These are phyloP conservation scores for Ctenopoma multispine DNA, from an alignment of 2,797 vertebrate species.

Conservation along the genomic window DNA sequence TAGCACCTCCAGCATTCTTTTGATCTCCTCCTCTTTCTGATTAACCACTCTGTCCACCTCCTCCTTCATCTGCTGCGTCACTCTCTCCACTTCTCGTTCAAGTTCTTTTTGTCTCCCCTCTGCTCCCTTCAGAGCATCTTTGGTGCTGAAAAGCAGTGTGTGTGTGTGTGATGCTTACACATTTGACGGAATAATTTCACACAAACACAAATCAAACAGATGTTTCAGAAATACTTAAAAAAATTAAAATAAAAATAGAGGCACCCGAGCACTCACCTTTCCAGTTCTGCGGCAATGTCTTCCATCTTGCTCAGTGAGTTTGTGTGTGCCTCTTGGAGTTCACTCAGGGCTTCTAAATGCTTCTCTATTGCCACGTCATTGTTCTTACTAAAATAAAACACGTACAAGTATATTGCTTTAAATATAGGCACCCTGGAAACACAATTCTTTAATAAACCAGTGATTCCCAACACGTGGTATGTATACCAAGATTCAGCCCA, in stretches of 20 bases:
- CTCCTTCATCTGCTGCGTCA: slow-evolving; percentile 76
- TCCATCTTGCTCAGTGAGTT: slow-evolving; percentile 76
- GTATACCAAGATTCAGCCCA: no score
- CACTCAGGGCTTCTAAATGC: slow-evolving; percentile 69
- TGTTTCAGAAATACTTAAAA: slow-evolving; percentile 7
- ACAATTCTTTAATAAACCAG: no score
- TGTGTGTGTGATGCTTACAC: slow-evolving; percentile 23
- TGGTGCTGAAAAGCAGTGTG: slow-evolving; percentile 79
- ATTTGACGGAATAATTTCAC: slow-evolving; percentile 2
- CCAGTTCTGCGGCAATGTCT: slow-evolving; percentile 81
- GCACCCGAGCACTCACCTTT: slow-evolving; percentile 81
- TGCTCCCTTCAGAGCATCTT: slow-evolving; percentile 72
- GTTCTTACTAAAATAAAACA: slow-evolving; percentile 80
- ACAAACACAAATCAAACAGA: slow-evolving; percentile 26
- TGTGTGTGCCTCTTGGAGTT: slow-evolving; percentile 81
- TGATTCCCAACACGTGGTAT: no score
- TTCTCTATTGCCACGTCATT: slow-evolving; percentile 73
- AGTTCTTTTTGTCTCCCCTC: slow-evolving; percentile 76
- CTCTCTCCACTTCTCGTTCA: slow-evolving; percentile 76
- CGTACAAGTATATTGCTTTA: not conserved
- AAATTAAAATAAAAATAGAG: not conserved
- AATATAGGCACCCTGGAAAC: not conserved
- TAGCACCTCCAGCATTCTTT: slow-evolving; percentile 67
- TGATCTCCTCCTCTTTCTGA: slow-evolving; percentile 79
- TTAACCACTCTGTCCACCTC: slow-evolving; percentile 76